Evolutionary conservation across 2,888 invertebrate species (phyloP), one percentile per base, ranked within the genome.

Genomic region (Drymonia ruficornis): DNA sequence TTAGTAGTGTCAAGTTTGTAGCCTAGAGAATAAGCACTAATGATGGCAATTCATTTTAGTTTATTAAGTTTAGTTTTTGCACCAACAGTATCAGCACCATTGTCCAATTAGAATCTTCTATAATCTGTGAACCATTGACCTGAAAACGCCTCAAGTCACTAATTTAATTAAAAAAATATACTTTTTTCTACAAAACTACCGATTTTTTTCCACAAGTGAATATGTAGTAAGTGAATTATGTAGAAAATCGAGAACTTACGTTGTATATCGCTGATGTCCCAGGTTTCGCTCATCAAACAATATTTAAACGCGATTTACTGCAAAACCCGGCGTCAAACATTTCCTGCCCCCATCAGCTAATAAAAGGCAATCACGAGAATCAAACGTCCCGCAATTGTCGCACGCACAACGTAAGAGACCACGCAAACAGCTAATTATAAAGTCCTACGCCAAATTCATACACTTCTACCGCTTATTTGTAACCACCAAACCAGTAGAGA

Each of bases 391-490:
- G 59, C 61, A 65, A 73, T 65, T 72, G 74, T 64, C 59, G 63
- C 56, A 60, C 65, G 57, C 63, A 68, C 62, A 63, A 70, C 55
- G 58, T 51, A 63, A 48, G 46, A 71, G 61, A 52, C 64, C 50
- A 61, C 62, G 59, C 65, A 66, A 55, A 67, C 68, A 50, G 65
- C 69, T 72, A 74, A 76, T 72, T 76, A 75, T 52, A 63, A 60
- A 74, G 68, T 71, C 59, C 63, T 75, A 65, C 61, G 56, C 64
- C 67, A 36, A 8, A n/a, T 36, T 36, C 13, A 36, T n/a, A n/a
- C 36, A n/a, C 3, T 50, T 61, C 53, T 60, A 53, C 66, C 61
- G 65, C 63, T 56, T 61, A 62, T 53, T 61, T 38, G 49, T 44
- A 54, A 61, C 63, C 62, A 61, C 55, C 61, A 62, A 64, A 64